Conservation (phyloP, 2,797 vertebrate genomes). For the Catharus ustulatus region DNA sequence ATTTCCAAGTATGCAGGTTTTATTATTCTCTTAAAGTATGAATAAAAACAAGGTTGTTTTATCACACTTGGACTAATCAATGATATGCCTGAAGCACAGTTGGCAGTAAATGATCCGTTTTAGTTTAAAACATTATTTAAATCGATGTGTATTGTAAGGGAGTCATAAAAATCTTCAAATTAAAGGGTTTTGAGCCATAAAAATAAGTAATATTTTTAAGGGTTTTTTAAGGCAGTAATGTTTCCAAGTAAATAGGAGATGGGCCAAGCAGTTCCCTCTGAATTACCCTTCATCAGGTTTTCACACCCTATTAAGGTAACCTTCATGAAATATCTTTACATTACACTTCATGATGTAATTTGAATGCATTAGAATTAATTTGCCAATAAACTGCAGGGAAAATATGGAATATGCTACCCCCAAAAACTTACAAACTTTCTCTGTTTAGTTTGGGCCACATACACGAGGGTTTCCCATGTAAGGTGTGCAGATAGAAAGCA, state of each 20-base stretch:
- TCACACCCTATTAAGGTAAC: slow-evolving; percentile 61
- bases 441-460: slow-evolving; percentile 1
- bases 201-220: slow-evolving; percentile 34
- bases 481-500: neutral
- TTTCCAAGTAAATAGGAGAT: slow-evolving; percentile 64
- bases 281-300: slow-evolving; percentile 40
- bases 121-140: slow-evolving; percentile 49
- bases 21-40: slow-evolving; percentile 56
- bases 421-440: neutral
- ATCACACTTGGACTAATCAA: slow-evolving; percentile 64
- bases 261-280: slow-evolving; percentile 42
- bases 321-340: slow-evolving; percentile 49
- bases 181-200: slow-evolving; percentile 57
- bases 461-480: neutral
- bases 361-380: slow-evolving; percentile 56
- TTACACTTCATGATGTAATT: slow-evolving; percentile 59
- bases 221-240: slow-evolving; percentile 25
- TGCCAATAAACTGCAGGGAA: slow-evolving; percentile 43
- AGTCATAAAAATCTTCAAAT: slow-evolving; percentile 62
- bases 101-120: slow-evolving; percentile 53
- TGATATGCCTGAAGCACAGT: slow-evolving; percentile 15
- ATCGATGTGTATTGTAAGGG: slow-evolving; percentile 58
- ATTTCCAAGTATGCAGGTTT: slow-evolving; percentile 58
- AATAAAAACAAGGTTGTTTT: slow-evolving; percentile 62
- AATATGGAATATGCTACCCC: slow-evolving; percentile 7